Base-by-base conservation (phyloP, 2,113 vertebrate genomes). In the Pelobates fuscus region DNA sequence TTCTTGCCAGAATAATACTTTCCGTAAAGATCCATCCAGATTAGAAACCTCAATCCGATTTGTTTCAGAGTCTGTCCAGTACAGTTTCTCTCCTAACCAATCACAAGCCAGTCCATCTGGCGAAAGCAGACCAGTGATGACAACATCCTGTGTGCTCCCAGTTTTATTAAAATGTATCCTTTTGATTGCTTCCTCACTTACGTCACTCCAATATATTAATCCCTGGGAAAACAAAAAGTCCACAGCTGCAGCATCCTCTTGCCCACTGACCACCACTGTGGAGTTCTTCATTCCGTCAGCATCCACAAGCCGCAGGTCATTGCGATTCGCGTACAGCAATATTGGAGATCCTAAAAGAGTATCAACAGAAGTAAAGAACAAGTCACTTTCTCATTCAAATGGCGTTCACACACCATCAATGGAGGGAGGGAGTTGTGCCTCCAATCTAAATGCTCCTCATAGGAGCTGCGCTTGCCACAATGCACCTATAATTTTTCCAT, bases 31-130 rank as follows among this genome's bases (percentile, higher is more conserved):
- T 41, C 97, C 97, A 0, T 99, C 94, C 68, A 99, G 91, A 85
- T 98, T 94, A 0, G 96, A 88, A 81, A 98, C 96, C 87, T 99
- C 97, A 14, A 99, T 95, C 10, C 95, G 89, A 80, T 99, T 99
- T 52, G 95, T 98, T 79, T 99, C 97, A 0, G 97, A 98, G 89
- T 99, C 97, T 0, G 96, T 98, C 96, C 96, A 99, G 83, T 99
- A 99, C 1, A 99, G 84, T 83, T 99, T 99, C 69, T 91, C 93
- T 49, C 95, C 97, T 63, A 97, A 81, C 97, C 97, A 99, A 86
- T 99, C 97, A 14, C 97, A 99, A 2, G 97, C 96, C 83, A 99
- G 85, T 14, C 97, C 97, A 27, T 99, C 97, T 0, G 97, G 97
- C 1, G 97, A 98, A 70, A 94, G 88, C 78, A 99, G 90, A 3